Percentiles rank a stretch among this genome's conserved stretches.
Conservation (phyloP, 2,113 vertebrate species). For the Psilopogon haemacephalus region DNA sequence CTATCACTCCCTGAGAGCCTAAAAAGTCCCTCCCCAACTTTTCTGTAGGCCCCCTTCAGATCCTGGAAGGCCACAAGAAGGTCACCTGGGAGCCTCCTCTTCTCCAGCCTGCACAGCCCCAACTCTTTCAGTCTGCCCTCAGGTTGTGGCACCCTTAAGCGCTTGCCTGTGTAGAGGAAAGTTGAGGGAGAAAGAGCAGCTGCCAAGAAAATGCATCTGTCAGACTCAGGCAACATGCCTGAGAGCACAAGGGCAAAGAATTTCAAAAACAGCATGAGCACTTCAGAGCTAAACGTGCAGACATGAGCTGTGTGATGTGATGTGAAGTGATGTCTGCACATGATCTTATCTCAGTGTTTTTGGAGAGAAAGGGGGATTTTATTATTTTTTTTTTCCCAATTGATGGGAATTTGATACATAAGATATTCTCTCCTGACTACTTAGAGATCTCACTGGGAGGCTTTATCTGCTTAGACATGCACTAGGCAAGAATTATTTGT, state of each 20-base stretch:
- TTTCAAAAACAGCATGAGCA: neutral
- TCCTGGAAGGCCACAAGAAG: no score
- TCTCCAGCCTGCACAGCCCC: no score
- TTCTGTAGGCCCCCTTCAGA: no score
- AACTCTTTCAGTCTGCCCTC: no score
- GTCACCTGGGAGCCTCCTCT: no score
- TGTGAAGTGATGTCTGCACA: slow-evolving; percentile 34
- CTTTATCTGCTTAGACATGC: slow-evolving; percentile 28
- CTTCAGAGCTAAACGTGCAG: neutral
- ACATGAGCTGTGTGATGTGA: neutral
- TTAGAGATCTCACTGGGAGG: slow-evolving; percentile 14
- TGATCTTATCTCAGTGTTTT: slow-evolving; percentile 24
- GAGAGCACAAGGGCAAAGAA: neutral
- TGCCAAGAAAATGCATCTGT: rapidly evolving
- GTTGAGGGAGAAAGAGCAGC: neutral
- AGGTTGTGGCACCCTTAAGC: neutral
- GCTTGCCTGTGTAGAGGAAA: neutral
- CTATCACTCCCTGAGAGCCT: no score
- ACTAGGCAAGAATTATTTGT: neutral
- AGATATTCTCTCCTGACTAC: neutral
- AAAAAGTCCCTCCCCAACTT: no score
- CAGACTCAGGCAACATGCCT: neutral
- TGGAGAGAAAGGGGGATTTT: slow-evolving; percentile 14
- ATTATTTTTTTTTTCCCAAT: slow-evolving; percentile 5
- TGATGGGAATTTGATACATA: slow-evolving; percentile 33